Evolutionary conservation across 1,140 invertebrate species (phyloP).

Genomic region (Zaprionus lachaisei): DNA sequence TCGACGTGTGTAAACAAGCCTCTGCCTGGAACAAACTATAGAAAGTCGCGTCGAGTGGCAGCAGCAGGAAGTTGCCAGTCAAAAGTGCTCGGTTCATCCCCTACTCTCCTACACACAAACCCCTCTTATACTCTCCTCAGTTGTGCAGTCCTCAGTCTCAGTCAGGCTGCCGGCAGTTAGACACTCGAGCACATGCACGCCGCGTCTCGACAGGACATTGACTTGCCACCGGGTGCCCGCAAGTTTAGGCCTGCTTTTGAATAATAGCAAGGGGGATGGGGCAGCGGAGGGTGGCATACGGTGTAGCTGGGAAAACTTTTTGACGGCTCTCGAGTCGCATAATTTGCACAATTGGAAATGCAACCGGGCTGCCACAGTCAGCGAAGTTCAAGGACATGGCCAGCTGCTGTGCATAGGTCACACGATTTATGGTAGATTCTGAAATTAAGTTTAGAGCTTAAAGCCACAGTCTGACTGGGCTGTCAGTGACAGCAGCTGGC

Average conservation of each 20-base stretch:
- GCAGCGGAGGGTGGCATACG: background rate
- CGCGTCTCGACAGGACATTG: constrained; percentile 47
- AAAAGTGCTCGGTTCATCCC: background rate
- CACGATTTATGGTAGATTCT: constrained; percentile 29
- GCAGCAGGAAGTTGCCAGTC: constrained; percentile 38
- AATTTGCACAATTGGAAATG: constrained; percentile 68
- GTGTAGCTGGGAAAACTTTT: constrained; percentile 43
- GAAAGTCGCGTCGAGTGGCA: constrained; percentile 10
- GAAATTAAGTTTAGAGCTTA: background rate
- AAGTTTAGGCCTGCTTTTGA: constrained; percentile 60
- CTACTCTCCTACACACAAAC: background rate
- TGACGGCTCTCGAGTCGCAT: constrained; percentile 54
- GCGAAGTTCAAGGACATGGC: constrained; percentile 62
- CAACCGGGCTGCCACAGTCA: constrained; percentile 32
- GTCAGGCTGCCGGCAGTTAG: constrained; percentile 40
- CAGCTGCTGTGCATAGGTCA: constrained; percentile 17
- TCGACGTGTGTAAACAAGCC: constrained; percentile 56
- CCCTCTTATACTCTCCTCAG: no score
- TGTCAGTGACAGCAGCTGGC: background rate
- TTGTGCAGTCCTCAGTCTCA: constrained; percentile 16
- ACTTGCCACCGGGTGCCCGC: constrained; percentile 25
- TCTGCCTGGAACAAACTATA: constrained; percentile 39
- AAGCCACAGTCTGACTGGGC: background rate
- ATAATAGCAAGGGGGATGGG: constrained; percentile 41
- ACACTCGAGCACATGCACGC: constrained; percentile 51